These are phyloP conservation scores for Cancer borealis DNA, from an alignment of 2,888 invertebrate genomes.

Conservation along the genomic window DNA sequence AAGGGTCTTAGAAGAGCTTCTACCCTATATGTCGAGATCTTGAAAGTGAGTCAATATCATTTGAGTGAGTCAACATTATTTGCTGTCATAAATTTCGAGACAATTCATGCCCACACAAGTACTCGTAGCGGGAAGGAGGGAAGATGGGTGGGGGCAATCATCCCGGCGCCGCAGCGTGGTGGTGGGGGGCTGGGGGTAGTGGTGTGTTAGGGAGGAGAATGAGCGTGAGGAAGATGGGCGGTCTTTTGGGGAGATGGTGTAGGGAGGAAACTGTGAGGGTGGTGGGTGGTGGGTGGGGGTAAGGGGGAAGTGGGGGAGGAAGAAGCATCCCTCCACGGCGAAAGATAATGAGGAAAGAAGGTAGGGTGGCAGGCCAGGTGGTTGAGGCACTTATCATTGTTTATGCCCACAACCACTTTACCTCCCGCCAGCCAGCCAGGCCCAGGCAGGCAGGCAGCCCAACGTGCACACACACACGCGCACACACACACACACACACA, in stretches of 20 bases:
- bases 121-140: not conserved
- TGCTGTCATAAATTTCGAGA: conserved; percentile 2
- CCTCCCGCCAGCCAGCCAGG: conserved; percentile 1
- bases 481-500: conserved; percentile 14
- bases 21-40: not conserved
- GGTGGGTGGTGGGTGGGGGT: not conserved
- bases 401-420: conserved; percentile 48
- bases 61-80: not conserved
- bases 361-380: conserved; percentile 40
- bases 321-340: not conserved
- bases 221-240: not conserved
- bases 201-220: not conserved
- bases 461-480: conserved; percentile 7
- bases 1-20: not conserved
- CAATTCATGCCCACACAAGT: not conserved
- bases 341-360: conserved; percentile 30
- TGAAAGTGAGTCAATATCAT: not conserved
- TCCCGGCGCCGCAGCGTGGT: not conserved
- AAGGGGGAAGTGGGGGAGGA: not conserved
- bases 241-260: not conserved
- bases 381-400: conserved; percentile 53
- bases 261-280: conserved; percentile 18
- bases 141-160: not conserved
- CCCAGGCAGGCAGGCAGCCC: not conserved
- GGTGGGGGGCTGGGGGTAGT: not conserved